Base-by-base conservation (phyloP, 2,797 vertebrate genomes). In the Potorous gilbertii region DNA sequence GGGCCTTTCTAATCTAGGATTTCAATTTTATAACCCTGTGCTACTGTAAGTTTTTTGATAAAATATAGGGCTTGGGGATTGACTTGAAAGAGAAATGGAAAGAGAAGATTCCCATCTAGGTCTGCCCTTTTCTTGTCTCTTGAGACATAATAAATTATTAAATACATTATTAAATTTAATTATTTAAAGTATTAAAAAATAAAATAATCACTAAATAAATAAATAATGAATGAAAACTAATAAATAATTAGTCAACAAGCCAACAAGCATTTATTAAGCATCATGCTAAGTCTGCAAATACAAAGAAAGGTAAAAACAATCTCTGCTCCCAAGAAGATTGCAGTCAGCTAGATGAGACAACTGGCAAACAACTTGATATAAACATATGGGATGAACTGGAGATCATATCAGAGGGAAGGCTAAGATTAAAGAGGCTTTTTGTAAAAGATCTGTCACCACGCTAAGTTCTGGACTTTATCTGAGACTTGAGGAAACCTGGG, bases 1-100 rank as follows among this genome's bases (percentile, higher is more conserved):
- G 24, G 74, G 74, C 3, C 74, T 27, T 81, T 46, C 21, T 87
- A 50, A 87, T 21, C 27, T 9, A 4, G 1, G 10, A 50, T 46
- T 87, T 87, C 40, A 12, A 18, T 87, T 87, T 8, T 50, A 27
- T 81, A n/a, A 40, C 91, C 57, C 95, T 74, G 94, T 90, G 54
- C 46, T 92, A 4, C 94, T 54, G 92, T 90, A 50, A 92, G 55
- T 24, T 92, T 18, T 46, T 52, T 92, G 90, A 54, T 52, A 91
- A 90, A 87, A 57, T 92, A 90, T 31, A 50, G 34, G 52, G 55
- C 90, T 94, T 95, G 90, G 87, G 91, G 94, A 21, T 40, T 90
- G 62, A 66, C 55, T 27, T 46, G 34, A 54, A 93, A 29, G 55
- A 34, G 52, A 93, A 95, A 96, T 95, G 24, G 13, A 91, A 28